phyloP scores from a whole-genome alignment of 2,797 vertebrate genomes.

The Tangara arthus region DNA sequence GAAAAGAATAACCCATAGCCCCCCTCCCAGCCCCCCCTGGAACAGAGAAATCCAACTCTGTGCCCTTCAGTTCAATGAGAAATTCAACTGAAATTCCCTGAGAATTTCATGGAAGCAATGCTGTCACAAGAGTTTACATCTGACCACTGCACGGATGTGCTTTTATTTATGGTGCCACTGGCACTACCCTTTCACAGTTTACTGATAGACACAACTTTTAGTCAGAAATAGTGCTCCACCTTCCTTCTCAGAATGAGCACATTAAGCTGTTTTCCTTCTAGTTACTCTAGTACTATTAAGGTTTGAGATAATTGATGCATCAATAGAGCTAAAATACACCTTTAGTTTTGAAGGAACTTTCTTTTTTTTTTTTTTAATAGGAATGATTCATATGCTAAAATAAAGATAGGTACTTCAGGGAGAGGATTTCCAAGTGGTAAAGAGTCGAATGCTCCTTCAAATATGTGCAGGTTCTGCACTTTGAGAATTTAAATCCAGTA shows the following conservation, averaged over 20 bases:
- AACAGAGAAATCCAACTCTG: not conserved
- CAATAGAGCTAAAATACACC: not conserved
- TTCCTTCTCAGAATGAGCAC: not conserved
- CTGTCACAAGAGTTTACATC: not conserved
- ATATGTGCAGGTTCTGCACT: not conserved
- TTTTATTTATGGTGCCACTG: not conserved
- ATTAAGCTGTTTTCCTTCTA: not conserved
- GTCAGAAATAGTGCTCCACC: not conserved
- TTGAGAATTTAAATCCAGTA: not conserved
- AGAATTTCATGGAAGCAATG: not conserved
- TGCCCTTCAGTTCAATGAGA: not conserved
- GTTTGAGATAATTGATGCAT: not conserved
- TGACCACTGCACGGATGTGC: not conserved
- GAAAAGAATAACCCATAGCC: not conserved
- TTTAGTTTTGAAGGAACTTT: not conserved
- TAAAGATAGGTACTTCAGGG: not conserved
- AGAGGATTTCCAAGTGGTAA: not conserved
- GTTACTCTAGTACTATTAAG: not conserved
- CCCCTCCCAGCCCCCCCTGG: accelerated
- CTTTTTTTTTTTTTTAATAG: not conserved
- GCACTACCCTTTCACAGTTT: not conserved
- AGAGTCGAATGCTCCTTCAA: not conserved
- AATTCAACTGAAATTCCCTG: not conserved
- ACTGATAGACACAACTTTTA: not conserved
- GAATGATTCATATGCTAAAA: accelerated